Conservation (phyloP, 2,113 vertebrate species). For the Tachycineta bicolor region DNA sequence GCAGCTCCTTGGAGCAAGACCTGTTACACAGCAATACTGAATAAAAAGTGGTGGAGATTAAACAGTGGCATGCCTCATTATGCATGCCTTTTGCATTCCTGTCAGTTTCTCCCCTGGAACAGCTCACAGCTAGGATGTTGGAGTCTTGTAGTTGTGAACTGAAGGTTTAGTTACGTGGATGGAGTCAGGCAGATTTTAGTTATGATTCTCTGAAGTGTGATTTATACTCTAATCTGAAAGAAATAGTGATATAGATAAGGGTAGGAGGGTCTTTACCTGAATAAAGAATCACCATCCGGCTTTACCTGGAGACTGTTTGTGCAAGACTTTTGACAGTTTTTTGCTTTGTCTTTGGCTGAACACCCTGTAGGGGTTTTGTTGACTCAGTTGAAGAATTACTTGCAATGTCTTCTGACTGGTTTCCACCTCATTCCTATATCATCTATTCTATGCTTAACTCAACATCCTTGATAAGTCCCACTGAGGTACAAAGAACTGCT, state of each 20-base stretch:
- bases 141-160: neutral
- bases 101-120: neutral
- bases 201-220: neutral
- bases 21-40: neutral
- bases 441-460: neutral
- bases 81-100: neutral
- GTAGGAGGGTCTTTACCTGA: neutral
- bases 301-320: neutral
- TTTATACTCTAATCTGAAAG: neutral
- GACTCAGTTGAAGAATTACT: neutral
- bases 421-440: neutral
- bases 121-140: neutral
- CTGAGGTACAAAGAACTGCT: neutral
- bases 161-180: neutral
- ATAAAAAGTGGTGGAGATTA: neutral
- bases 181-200: neutral
- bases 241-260: neutral
- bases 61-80: fast-evolving
- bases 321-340: neutral
- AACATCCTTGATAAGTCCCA: neutral
- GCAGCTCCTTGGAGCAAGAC: neutral
- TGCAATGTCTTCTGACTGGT: neutral
- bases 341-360: neutral
- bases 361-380: neutral
- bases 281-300: neutral